Evolutionary conservation across 2,113 vertebrate species (phyloP).

Genomic region (Chaetodon auriga): DNA sequence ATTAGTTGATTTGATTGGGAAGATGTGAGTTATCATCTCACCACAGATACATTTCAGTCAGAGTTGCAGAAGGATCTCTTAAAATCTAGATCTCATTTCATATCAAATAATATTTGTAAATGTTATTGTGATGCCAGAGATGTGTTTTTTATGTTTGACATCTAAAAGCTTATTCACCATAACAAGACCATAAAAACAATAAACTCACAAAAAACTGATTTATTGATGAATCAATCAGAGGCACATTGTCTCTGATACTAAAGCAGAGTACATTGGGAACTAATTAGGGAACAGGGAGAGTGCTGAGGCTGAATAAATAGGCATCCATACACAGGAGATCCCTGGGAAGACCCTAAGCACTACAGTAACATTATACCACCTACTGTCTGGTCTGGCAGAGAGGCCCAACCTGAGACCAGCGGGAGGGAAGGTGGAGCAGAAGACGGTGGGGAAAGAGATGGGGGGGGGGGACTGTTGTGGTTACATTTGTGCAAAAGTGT

Average conservation of each 20-base stretch:
- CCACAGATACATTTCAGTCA: neutral
- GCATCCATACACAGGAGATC: conserved; percentile 55
- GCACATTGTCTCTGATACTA: conserved; percentile 40
- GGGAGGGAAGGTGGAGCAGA: conserved; percentile 34
- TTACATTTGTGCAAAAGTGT: conserved; percentile 33
- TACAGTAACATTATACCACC: conserved; percentile 68
- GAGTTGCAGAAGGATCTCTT: neutral
- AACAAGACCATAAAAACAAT: neutral
- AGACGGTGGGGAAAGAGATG: conserved; percentile 30
- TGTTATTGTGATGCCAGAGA: neutral
- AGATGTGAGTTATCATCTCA: neutral
- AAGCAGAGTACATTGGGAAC: conserved; percentile 52
- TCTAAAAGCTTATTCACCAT: neutral
- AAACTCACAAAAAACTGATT: neutral
- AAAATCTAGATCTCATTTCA: neutral
- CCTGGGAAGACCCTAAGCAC: conserved; percentile 49
- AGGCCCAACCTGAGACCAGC: conserved; percentile 58
- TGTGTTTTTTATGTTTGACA: neutral
- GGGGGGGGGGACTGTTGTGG: conserved; percentile 26
- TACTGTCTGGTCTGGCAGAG: conserved; percentile 51
- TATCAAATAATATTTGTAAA: neutral
- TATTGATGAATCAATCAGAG: conserved; percentile 16
- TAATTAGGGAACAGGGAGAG: conserved; percentile 63
- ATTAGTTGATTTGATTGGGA: neutral
- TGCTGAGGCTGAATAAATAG: conserved; percentile 63